These are phyloP conservation scores for Prosapia bicincta DNA, from an alignment of 2,888 invertebrate genomes.

Conservation along the genomic window DNA sequence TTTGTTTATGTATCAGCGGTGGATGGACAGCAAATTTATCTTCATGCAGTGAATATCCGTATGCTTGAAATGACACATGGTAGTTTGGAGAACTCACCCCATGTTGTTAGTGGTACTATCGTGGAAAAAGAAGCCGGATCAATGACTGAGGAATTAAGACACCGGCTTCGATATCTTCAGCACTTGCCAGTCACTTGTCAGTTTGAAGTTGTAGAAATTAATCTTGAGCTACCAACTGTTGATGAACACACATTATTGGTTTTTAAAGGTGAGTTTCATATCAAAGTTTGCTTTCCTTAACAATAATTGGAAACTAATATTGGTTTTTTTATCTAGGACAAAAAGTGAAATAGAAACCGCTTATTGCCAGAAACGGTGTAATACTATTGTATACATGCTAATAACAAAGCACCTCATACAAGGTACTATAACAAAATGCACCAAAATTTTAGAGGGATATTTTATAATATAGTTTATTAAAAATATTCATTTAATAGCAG, in stretches of 20 bases:
- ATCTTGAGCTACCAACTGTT: slow-evolving; percentile 69
- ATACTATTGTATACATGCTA: too few species aligned
- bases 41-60: slow-evolving; percentile 86
- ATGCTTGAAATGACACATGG: slow-evolving; percentile 87
- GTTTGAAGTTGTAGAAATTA: slow-evolving; percentile 86
- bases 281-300: too few species aligned
- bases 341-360: too few species aligned
- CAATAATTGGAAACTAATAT: too few species aligned
- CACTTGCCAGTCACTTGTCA: slow-evolving; percentile 90
- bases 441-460: too few species aligned
- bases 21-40: slow-evolving; percentile 89
- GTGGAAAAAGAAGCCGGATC: slow-evolving; percentile 85
- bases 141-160: slow-evolving; percentile 77
- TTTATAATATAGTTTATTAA: too few species aligned
- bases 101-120: slow-evolving; percentile 67
- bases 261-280: neutral
- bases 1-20: too few species aligned
- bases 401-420: too few species aligned
- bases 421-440: too few species aligned
- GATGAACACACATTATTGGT: slow-evolving; percentile 60
- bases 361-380: too few species aligned
- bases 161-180: slow-evolving; percentile 68
- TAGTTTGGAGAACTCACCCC: slow-evolving; percentile 72
- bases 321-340: too few species aligned
- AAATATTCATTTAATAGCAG: too few species aligned